Evolutionary conservation across 2,797 vertebrate genomes (phyloP), one percentile per base, ranked within the genome.

Genomic region (Intellagama lesueurii): DNA sequence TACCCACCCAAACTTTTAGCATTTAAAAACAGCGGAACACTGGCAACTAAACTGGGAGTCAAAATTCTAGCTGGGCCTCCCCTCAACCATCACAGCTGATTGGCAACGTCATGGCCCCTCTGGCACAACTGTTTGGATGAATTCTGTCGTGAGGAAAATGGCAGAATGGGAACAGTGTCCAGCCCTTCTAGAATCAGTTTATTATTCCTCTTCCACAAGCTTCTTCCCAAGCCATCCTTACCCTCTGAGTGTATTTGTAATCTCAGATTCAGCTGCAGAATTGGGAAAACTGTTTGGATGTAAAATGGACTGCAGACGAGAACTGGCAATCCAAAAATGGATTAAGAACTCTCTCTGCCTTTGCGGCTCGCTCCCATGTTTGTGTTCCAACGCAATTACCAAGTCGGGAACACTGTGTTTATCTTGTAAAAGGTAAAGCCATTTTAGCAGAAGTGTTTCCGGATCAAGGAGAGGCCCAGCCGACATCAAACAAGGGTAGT

Each of bases 361-460:
- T 28, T 49, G 12, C 1, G n/a, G 11, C 32, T 75, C 35, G 5
- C 19, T 40, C 32, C 17, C 32, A 75, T 35, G 35, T 35, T 75
- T 6, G 32, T 19, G 14, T 75, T 75, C 26, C 32, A 40, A 75
- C 16, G n/a, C 44, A 52, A 70, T 56, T 70, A 17, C 12, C 32
- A 49, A 66, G 14, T 1, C 7, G 47, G 77, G n/a, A 35, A 56
- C 24, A 24, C 1, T 17, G 44, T 8, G 16, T 40, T 77, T 70
- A 11, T 70, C 76, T 66, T 5, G 32, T 56, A 32, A 49, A 52
- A 49, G 19, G 17, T 22, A 86, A 19, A 92, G 90, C 79, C 90
- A 7, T 17, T 92, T 81, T 92, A 90, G 91, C 82, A 92, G 92
- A 91, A 76, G 83, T 5, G 87, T 91, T 95, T 93, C 87, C 92